Evolutionary conservation across 2,113 vertebrate species (phyloP).

Genomic region (Uropsilus gracilis): DNA sequence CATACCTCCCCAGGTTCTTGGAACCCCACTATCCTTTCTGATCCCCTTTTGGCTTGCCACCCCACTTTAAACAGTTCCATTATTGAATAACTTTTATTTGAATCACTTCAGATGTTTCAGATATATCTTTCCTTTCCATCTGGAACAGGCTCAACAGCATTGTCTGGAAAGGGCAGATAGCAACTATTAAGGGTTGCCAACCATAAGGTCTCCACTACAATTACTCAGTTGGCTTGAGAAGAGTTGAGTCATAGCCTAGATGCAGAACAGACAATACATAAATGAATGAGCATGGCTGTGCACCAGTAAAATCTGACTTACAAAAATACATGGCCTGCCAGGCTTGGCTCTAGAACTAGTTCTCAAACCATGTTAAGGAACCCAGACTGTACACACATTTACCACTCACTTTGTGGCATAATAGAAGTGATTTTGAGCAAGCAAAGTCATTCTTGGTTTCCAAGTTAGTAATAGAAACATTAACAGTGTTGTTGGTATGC

Average conservation of each 20-base stretch:
- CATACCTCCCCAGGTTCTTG: background rate
- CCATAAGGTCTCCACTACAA: background rate
- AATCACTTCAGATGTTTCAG: background rate
- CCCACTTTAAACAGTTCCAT: background rate
- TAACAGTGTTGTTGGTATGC: background rate
- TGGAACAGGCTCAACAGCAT: background rate
- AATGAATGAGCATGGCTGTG: background rate
- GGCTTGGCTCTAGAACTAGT: background rate
- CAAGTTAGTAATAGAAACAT: background rate
- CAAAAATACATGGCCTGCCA: background rate
- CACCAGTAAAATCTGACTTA: background rate
- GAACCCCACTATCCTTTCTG: background rate
- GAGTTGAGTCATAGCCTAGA: background rate
- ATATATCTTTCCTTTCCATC: background rate
- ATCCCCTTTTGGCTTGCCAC: background rate
- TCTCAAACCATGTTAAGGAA: background rate
- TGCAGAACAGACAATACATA: background rate
- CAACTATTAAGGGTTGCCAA: background rate
- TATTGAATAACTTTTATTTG: background rate
- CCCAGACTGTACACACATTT: background rate
- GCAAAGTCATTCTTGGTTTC: background rate
- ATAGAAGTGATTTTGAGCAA: background rate
- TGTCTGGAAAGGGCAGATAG: background rate
- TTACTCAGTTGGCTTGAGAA: background rate
- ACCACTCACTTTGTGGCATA: background rate